Evolutionary conservation across 2,888 invertebrate species (phyloP).

Genomic region (Clostera curtula): DNA sequence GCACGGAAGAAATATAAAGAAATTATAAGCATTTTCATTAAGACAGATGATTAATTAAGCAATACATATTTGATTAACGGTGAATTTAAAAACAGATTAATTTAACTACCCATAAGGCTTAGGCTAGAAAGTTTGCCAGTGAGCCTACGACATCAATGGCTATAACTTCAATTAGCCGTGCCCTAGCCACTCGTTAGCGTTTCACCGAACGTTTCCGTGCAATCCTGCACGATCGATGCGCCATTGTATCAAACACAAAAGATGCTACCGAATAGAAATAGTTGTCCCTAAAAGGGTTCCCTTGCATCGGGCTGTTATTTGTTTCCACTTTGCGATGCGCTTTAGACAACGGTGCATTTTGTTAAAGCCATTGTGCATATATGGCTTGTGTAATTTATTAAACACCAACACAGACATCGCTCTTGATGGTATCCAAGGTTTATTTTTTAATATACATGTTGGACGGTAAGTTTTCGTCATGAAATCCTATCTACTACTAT

Average conservation of each 20-base stretch:
- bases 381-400: conserved; percentile 12
- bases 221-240: conserved; percentile 58
- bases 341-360: conserved; percentile 18
- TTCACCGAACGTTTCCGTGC: conserved; percentile 47
- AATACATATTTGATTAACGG: no score
- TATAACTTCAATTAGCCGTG: conserved; percentile 61
- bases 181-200: conserved; percentile 50
- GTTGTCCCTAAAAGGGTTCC: conserved; percentile 51
- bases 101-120: no score
- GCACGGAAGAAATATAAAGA: no score
- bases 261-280: conserved; percentile 57
- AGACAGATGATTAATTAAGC: no score
- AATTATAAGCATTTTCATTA: no score
- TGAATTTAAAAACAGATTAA: no score
- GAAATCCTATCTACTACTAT: no score
- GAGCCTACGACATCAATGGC: conserved; percentile 23
- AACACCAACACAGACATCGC: no score
- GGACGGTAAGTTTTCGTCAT: no score
- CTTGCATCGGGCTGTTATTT: conserved; percentile 48
- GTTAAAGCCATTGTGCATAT: conserved; percentile 18
- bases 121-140: conserved; percentile 24
- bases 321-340: conserved; percentile 43
- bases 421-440: no score
- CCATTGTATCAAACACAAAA: conserved; percentile 65
- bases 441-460: no score